Conservation (phyloP, 2,888 invertebrate species). For the Ypsolopha sequella region DNA sequence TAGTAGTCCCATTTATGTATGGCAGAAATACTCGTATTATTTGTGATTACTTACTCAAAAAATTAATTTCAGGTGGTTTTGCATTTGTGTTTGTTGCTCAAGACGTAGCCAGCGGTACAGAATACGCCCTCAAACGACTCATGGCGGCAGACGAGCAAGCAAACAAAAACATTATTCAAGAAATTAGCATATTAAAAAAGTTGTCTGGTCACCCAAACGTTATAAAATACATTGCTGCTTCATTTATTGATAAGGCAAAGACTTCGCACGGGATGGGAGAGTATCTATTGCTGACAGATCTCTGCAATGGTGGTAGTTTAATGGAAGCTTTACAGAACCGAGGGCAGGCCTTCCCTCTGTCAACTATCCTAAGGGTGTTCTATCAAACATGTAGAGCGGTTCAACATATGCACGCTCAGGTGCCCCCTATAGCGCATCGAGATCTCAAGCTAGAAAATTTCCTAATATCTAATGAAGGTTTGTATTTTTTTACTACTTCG, state of each 20-base stretch:
- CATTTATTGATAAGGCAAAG: constrained; percentile 82
- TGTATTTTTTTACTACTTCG: constrained; percentile 11
- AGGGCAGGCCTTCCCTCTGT: constrained; percentile 73
- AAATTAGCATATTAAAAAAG: constrained; percentile 88
- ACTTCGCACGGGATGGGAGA: constrained; percentile 88
- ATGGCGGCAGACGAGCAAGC: constrained; percentile 87
- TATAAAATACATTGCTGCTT: constrained; percentile 89
- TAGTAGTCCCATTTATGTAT: no score
- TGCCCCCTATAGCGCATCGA: constrained; percentile 92
- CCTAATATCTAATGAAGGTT: constrained; percentile 86
- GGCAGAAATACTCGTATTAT: neutral
- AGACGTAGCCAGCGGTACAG: constrained; percentile 86
- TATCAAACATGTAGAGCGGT: constrained; percentile 93
- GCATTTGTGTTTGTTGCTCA: constrained; percentile 96
- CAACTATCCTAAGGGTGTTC: constrained; percentile 85
- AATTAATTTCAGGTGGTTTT: constrained; percentile 86
- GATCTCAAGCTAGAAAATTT: constrained; percentile 98
- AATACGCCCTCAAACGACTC: constrained; percentile 93
- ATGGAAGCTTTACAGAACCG: constrained; percentile 75
- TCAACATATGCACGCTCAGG: constrained; percentile 92
- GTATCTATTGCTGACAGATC: constrained; percentile 92
- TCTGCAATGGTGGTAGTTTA: constrained; percentile 88
- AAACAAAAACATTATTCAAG: constrained; percentile 82
- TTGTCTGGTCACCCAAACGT: constrained; percentile 93
- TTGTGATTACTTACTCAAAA: neutral